Evolutionary conservation across 2,888 invertebrate species (phyloP).

Genomic region (Ariolimax columbianus): DNA sequence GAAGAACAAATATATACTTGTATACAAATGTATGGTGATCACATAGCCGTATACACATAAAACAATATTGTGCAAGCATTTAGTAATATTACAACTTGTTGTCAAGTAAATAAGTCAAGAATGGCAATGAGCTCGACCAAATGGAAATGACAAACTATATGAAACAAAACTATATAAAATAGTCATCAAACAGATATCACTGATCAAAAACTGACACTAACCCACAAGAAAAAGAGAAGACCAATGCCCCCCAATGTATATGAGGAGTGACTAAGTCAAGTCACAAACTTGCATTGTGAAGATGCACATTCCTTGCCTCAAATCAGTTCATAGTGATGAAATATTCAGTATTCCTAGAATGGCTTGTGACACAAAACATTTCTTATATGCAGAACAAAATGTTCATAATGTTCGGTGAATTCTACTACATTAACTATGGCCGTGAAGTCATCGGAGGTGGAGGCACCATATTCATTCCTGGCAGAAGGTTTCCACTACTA

Average conservation of each 20-base stretch:
- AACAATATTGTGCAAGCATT: background rate
- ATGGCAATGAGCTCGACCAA: background rate
- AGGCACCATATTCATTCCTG: slow-evolving; percentile 67
- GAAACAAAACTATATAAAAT: background rate
- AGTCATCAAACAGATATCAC: background rate
- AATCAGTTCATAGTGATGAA: background rate
- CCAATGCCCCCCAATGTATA: too few relatives aligned
- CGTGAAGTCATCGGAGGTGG: slow-evolving; percentile 39
- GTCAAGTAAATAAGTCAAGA: background rate
- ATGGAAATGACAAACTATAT: background rate
- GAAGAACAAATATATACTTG: background rate
- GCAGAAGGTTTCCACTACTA: slow-evolving; percentile 58
- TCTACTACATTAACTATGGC: background rate
- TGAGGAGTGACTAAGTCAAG: too few relatives aligned
- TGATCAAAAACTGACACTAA: background rate
- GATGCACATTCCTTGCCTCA: background rate
- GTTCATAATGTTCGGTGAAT: background rate
- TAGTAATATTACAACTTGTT: background rate
- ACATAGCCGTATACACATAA: background rate
- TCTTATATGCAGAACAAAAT: background rate
- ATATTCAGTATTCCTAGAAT: background rate
- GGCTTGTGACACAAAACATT: slow-evolving; percentile 1
- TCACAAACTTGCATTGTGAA: too few relatives aligned
- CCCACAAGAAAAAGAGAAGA: too few relatives aligned
- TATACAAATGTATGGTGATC: background rate